A percentile compares a stretch with the other conserved stretches of the same genome.
These are phyloP conservation scores for Exocentrus adspersus DNA, from an alignment of 2,888 invertebrate genomes.

Conservation along the genomic window DNA sequence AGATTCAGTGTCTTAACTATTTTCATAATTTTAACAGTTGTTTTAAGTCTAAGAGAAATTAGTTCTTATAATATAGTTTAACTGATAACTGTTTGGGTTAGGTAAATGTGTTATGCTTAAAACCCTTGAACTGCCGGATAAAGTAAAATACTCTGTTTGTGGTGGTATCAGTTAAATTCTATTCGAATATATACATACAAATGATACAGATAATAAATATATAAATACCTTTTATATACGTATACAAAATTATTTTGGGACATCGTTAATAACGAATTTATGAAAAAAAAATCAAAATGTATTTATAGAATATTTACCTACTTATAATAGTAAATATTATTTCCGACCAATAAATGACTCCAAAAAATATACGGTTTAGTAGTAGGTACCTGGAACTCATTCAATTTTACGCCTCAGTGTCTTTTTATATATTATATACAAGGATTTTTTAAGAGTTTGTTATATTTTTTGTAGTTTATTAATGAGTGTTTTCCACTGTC, in stretches of 20 bases:
- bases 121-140: neutral
- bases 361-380: no score
- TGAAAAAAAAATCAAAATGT: no score
- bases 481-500: constrained; percentile 18
- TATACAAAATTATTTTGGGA: constrained; percentile 24
- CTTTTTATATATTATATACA: constrained; percentile 18
- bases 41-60: constrained; percentile 6
- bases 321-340: no score
- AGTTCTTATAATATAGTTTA: constrained; percentile 1
- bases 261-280: constrained; percentile 14
- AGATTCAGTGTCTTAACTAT: neutral
- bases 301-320: neutral
- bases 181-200: neutral
- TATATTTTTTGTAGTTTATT: constrained; percentile 22
- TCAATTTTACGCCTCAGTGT: neutral
- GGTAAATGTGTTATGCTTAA: no score
- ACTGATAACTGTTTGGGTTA: neutral
- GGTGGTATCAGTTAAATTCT: constrained; percentile 8
- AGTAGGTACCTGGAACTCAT: no score
- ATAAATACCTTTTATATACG: constrained; percentile 22
- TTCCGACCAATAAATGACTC: neutral
- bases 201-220: neutral
- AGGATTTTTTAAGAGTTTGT: constrained; percentile 12
- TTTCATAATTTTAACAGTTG: neutral
- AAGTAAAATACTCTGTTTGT: neutral